phyloP scores from a whole-genome alignment of 2,888 invertebrate species.

The Hyposoter dolosus region DNA sequence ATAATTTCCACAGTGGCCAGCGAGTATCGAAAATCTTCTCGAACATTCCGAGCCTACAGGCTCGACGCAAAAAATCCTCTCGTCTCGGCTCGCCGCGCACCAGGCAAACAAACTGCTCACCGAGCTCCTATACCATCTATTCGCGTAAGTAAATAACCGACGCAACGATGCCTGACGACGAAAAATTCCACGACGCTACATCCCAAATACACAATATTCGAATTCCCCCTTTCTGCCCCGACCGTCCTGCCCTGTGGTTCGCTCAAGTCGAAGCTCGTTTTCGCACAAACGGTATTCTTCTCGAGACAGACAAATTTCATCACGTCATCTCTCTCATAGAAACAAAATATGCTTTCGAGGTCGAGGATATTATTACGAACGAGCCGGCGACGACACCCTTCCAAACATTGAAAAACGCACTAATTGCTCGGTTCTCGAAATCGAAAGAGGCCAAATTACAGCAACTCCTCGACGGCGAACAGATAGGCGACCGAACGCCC shows the following conservation, averaged over 20 bases:
- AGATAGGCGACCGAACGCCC: conserved; percentile 70
- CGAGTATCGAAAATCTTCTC: no score
- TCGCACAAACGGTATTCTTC: conserved; percentile 64
- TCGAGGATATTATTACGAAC: conserved; percentile 68
- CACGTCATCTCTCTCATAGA: conserved; percentile 70
- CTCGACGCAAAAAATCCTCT: no score
- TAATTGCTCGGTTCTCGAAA: conserved; percentile 23
- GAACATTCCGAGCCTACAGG: no score
- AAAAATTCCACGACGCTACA: no score
- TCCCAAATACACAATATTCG: conserved; percentile 35
- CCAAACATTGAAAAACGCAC: neutral
- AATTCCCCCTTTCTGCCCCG: conserved; percentile 73
- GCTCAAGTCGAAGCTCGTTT: conserved; percentile 75
- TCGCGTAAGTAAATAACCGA: neutral
- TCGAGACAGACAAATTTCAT: conserved; percentile 71
- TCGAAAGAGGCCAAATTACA: conserved; percentile 43
- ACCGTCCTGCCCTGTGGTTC: conserved; percentile 76
- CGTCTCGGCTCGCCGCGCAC: neutral
- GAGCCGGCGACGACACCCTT: neutral
- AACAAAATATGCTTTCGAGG: conserved; percentile 67
- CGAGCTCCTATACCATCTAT: neutral
- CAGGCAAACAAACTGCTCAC: neutral
- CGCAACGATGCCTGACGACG: neutral
- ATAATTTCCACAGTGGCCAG: no score
- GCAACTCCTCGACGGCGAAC: conserved; percentile 65